These are phyloP conservation scores for Phenganax subtilis DNA, from an alignment of 92 coral and sea anemone species.

Conservation along the genomic window DNA sequence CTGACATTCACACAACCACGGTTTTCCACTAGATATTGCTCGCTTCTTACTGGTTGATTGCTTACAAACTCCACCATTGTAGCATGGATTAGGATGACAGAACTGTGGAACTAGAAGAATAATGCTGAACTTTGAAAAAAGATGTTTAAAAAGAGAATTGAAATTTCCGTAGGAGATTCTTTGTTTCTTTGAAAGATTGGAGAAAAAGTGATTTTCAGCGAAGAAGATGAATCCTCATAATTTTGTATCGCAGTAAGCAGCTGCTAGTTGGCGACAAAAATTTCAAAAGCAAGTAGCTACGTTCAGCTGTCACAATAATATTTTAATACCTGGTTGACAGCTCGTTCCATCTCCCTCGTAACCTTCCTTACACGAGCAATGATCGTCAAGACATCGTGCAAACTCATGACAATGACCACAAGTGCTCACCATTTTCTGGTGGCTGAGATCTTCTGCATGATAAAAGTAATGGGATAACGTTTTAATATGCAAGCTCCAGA, in stretches of 20 bases:
- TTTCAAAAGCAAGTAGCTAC: not conserved
- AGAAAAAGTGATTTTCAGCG: no score
- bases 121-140: not conserved
- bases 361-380: slow-evolving; percentile 29
- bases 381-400: slow-evolving; percentile 38
- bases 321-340: slow-evolving; percentile 21
- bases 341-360: slow-evolving; percentile 29
- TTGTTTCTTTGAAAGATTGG: no score
- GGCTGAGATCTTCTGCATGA: not conserved
- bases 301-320: not conserved
- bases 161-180: no score
- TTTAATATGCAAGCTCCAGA: not conserved
- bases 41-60: slow-evolving; percentile 27
- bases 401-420: slow-evolving; percentile 34
- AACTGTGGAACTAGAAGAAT: slow-evolving; percentile 27
- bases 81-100: slow-evolving; percentile 98
- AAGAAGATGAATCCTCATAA: no score
- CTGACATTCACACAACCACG: slow-evolving; percentile 66
- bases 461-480: not conserved
- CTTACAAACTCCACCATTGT: slow-evolving; percentile 78
- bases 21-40: slow-evolving; percentile 18
- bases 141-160: not conserved
- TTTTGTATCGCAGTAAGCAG: no score
- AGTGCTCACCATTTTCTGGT: not conserved
- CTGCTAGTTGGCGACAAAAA: no score